These are phyloP conservation scores for Drosophila nr. fundita DNA, from an alignment of 2,888 invertebrate species.

Conservation along the genomic window DNA sequence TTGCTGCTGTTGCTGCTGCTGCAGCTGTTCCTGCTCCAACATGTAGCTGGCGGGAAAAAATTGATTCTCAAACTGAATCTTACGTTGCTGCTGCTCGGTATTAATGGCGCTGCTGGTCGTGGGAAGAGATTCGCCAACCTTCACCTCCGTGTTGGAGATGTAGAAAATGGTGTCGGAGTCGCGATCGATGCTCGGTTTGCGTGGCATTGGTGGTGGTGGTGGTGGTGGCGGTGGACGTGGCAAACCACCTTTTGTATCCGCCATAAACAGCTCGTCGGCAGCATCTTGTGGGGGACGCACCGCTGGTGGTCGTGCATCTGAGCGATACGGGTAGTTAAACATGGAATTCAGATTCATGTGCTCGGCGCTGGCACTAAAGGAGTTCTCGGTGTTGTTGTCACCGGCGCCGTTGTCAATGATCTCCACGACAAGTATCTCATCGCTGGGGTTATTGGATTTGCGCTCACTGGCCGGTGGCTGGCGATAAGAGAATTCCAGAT, in stretches of 20 bases:
- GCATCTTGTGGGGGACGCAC: constrained; percentile 65
- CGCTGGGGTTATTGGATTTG: constrained; percentile 68
- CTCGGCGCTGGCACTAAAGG: constrained; percentile 53
- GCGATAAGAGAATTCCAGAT: constrained; percentile 83
- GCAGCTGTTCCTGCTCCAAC: constrained; percentile 52
- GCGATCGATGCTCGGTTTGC: constrained; percentile 77
- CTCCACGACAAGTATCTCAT: constrained; percentile 84
- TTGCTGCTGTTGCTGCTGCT: constrained; percentile 64
- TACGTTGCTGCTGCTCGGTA: constrained; percentile 67
- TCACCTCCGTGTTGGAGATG: constrained; percentile 85
- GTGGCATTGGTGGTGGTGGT: constrained; percentile 71
- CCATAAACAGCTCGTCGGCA: constrained; percentile 82
- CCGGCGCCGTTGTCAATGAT: constrained; percentile 79
- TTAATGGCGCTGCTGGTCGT: constrained; percentile 46
- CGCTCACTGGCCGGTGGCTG: constrained; percentile 56
- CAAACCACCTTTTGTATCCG: constrained; percentile 61
- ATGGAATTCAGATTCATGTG: constrained; percentile 71
- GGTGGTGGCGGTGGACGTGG: constrained; percentile 68
- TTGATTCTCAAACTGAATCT: constrained; percentile 80
- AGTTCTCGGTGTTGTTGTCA: constrained; percentile 78
- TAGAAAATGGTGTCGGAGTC: constrained; percentile 85
- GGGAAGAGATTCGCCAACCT: constrained; percentile 84
- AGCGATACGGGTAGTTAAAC: constrained; percentile 67
- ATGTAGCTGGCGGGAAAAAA: constrained; percentile 84
- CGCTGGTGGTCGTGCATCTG: constrained; percentile 51